Evolutionary conservation across 2,113 vertebrate genomes (phyloP).

Genomic region (Lontra canadensis): DNA sequence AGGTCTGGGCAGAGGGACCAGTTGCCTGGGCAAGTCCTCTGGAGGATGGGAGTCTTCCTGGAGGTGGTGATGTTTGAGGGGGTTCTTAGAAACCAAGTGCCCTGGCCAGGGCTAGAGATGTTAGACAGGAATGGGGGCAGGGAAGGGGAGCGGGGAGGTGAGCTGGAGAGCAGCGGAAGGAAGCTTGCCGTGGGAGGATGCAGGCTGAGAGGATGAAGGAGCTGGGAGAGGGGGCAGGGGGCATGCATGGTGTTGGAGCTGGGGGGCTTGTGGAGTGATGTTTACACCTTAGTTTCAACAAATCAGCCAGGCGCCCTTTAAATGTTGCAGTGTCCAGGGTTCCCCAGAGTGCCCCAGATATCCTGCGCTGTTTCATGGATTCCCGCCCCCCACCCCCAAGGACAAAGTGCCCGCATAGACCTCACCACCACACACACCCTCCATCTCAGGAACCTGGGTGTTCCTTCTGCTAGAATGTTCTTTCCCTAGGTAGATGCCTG

Average conservation of each 20-base stretch:
- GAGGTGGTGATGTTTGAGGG: neutral
- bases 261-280: neutral
- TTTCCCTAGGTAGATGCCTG: neutral
- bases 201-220: accelerated
- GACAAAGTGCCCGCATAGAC: too few species aligned
- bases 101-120: accelerated
- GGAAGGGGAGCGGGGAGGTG: neutral
- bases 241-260: accelerated
- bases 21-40: neutral
- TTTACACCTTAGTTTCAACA: neutral
- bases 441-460: neutral
- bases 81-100: neutral
- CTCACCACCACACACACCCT: neutral
- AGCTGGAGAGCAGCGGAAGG: neutral
- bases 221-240: neutral
- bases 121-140: too few species aligned
- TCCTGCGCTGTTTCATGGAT: accelerated
- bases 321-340: neutral
- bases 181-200: too few species aligned
- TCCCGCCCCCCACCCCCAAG: accelerated
- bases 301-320: neutral
- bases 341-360: accelerated
- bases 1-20: too few species aligned
- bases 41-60: neutral
- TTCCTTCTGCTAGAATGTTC: neutral